Percentiles rank a stretch among this genome's conserved stretches.
phyloP scores from a whole-genome alignment of 92 coral and sea anemone genomes.

The Nematostella vectensis region DNA sequence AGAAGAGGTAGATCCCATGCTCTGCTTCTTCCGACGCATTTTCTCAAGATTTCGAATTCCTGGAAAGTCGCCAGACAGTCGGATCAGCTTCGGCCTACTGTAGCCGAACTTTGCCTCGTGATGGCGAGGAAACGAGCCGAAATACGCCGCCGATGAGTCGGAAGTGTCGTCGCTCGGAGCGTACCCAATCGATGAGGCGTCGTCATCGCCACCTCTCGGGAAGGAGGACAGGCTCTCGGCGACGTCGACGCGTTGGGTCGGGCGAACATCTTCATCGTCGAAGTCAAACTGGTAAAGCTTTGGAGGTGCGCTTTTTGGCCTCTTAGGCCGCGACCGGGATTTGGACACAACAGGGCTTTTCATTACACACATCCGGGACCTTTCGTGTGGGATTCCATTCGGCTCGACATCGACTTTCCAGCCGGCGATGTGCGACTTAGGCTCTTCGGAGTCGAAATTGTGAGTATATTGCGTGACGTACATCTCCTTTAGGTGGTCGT shows the following conservation, averaged over 20 bases:
- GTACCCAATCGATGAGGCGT: constrained; percentile 66
- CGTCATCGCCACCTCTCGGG: constrained; percentile 53
- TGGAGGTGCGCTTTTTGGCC: constrained; percentile 88
- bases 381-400: constrained; percentile 68
- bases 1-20: constrained; percentile 74
- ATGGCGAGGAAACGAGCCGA: constrained; percentile 21
- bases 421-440: constrained; percentile 82
- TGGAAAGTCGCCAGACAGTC: constrained; percentile 69
- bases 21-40: constrained; percentile 69
- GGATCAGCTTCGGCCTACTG: constrained; percentile 68
- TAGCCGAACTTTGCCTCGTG: constrained; percentile 32
- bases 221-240: constrained; percentile 17
- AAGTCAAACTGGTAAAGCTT: constrained; percentile 11
- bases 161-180: constrained; percentile 85
- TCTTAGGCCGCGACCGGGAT: constrained; percentile 32
- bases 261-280: constrained; percentile 37
- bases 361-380: constrained; percentile 76
- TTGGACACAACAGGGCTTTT: constrained; percentile 63
- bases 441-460: constrained; percentile 61
- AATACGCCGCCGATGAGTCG: constrained; percentile 63
- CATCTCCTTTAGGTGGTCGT: constrained; percentile 65
- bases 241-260: constrained; percentile 16
- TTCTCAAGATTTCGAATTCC: constrained; percentile 75
- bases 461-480: constrained; percentile 81
- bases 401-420: constrained; percentile 86